Evolutionary conservation across 2,113 vertebrate genomes (phyloP).

Genomic region (Apaloderma vittatum): DNA sequence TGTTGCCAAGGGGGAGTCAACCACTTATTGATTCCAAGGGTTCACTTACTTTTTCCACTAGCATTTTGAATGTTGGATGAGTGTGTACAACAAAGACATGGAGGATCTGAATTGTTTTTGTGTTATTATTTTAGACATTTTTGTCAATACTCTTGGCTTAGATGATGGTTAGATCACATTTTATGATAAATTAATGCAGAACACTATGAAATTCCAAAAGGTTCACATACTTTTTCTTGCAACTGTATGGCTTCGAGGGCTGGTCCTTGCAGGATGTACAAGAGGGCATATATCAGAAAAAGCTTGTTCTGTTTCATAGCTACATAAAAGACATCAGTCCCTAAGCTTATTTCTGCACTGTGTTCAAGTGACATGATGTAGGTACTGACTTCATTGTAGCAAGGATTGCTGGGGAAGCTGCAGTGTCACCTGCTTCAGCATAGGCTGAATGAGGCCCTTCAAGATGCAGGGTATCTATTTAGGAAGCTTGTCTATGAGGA

Average conservation of each 20-base stretch:
- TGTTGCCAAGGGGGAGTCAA: no score
- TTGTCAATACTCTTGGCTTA: no score
- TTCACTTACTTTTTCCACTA: no score
- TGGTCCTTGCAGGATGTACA: not conserved
- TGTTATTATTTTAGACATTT: no score
- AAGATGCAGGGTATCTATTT: not conserved
- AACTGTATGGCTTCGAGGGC: not conserved
- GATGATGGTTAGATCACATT: no score
- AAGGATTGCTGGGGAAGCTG: not conserved
- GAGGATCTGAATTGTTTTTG: no score
- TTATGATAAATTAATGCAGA: no score
- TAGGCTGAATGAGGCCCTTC: not conserved
- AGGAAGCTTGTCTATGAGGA: not conserved
- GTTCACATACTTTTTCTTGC: no score
- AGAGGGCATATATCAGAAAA: not conserved
- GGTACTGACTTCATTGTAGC: not conserved
- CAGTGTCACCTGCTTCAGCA: rapidly evolving
- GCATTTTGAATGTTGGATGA: no score
- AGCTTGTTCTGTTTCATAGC: slow-evolving; percentile 12
- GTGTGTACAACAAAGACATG: no score
- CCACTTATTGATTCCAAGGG: no score
- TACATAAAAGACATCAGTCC: not conserved
- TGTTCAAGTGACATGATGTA: rapidly evolving
- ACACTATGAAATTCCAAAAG: no score
- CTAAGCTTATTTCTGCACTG: not conserved